Conservation (phyloP, 2,797 vertebrate species). For the Lacerta agilis region DNA sequence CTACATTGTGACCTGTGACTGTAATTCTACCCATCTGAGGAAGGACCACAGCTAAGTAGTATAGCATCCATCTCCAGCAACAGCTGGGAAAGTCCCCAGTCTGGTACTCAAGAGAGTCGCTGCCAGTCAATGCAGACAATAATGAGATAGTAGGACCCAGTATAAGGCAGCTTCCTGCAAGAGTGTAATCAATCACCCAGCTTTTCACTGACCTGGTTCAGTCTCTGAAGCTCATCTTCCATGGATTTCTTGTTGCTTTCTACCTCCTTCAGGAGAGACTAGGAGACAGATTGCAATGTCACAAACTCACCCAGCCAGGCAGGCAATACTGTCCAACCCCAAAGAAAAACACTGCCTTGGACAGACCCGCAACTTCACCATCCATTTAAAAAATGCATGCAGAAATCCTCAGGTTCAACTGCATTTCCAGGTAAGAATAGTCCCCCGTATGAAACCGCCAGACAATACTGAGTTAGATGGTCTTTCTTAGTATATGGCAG, state of each 20-base stretch:
- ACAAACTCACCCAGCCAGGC: neutral
- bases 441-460: too few relatives aligned
- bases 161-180: too few relatives aligned
- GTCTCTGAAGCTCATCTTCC: conserved; percentile 87
- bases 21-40: neutral
- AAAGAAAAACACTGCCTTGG: neutral
- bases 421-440: neutral
- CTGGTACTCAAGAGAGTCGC: too few relatives aligned
- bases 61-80: too few relatives aligned
- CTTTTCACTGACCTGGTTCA: conserved; percentile 81
- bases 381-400: neutral
- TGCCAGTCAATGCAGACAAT: too few relatives aligned
- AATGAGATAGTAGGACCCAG: too few relatives aligned
- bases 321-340: neutral
- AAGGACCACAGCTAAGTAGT: too few relatives aligned
- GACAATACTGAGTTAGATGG: too few relatives aligned
- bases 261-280: conserved; percentile 87
- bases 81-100: too few relatives aligned
- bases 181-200: neutral
- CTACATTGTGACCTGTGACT: neutral
- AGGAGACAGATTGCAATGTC: neutral
- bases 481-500: too few relatives aligned
- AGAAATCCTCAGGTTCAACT: neutral
- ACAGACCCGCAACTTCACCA: neutral
- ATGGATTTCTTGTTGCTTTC: conserved; percentile 85